Percentiles rank a stretch among this genome's conserved stretches.
phyloP scores from a whole-genome alignment of 2,888 invertebrate species.

The Pandemis cinnamomeana region DNA sequence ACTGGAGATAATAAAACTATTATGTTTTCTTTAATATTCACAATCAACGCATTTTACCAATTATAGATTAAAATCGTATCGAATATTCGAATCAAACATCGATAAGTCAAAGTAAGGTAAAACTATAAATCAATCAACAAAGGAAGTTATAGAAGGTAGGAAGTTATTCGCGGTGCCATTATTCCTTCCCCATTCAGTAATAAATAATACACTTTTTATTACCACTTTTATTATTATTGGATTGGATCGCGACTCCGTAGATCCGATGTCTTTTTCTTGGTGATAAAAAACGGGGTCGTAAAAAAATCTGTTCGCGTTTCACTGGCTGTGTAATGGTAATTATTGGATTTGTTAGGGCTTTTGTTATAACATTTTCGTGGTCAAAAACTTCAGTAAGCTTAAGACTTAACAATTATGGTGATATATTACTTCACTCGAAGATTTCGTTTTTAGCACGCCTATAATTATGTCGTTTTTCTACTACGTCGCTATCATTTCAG shows the following conservation, averaged over 20 bases:
- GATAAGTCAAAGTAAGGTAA: slow-evolving; percentile 9
- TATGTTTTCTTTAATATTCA: too few relatives aligned
- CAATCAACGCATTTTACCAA: neutral
- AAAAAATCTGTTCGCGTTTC: slow-evolving; percentile 19
- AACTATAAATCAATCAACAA: slow-evolving; percentile 23
- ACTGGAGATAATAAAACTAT: too few relatives aligned
- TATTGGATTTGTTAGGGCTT: slow-evolving; percentile 1
- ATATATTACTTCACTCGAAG: too few relatives aligned
- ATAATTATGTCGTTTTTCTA: too few relatives aligned
- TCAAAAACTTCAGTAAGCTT: too few relatives aligned
- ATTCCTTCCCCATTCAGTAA: slow-evolving; percentile 23
- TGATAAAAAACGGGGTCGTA: slow-evolving; percentile 21
- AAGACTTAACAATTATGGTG: too few relatives aligned
- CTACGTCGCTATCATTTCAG: too few relatives aligned
- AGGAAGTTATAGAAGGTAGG: slow-evolving; percentile 10
- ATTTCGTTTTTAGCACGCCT: too few relatives aligned
- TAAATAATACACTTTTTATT: slow-evolving; percentile 43
- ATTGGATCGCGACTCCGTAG: slow-evolving; percentile 20
- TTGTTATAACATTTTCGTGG: too few relatives aligned
- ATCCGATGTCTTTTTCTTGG: slow-evolving; percentile 19
- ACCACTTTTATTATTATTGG: slow-evolving; percentile 30
- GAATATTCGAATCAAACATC: neutral
- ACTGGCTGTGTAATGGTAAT: neutral
- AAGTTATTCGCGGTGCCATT: slow-evolving; percentile 17
- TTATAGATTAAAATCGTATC: neutral